Conservation (phyloP, 2,888 invertebrate genomes). For the Salpingus planirostris region DNA sequence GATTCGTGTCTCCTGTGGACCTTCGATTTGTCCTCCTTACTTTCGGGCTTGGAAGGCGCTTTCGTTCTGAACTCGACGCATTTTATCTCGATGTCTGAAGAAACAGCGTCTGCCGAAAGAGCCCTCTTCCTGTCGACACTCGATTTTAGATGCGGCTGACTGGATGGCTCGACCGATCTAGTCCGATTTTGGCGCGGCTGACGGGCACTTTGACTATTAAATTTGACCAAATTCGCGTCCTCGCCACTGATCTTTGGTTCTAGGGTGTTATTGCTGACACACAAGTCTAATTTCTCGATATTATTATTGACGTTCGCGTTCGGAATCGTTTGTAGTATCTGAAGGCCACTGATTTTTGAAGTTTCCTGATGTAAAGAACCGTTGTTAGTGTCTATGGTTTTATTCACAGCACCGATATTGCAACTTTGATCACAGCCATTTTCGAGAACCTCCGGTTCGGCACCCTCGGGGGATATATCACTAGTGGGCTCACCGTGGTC, state of each 20-base stretch:
- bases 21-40: conserved; percentile 21
- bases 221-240: no score
- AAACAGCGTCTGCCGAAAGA: conserved; percentile 28
- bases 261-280: no score
- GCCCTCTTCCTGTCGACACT: conserved; percentile 31
- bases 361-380: conserved; percentile 18
- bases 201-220: no score
- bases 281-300: conserved; percentile 11
- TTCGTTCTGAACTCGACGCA: conserved; percentile 25
- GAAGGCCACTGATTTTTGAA: conserved; percentile 23
- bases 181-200: conserved; percentile 31
- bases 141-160: conserved; percentile 19
- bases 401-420: conserved; percentile 24
- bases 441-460: conserved; percentile 9
- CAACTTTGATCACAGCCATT: conserved; percentile 28
- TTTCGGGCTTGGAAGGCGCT: conserved; percentile 16
- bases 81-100: conserved; percentile 20
- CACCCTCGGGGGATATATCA: conserved; percentile 3
- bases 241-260: no score
- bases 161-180: conserved; percentile 29
- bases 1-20: conserved; percentile 16
- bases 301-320: conserved; percentile 24
- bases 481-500: no score
- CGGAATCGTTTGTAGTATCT: no score
- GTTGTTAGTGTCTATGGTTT: conserved; percentile 12